Evolutionary conservation across 2,797 vertebrate species (phyloP).

Genomic region (Periophthalmus magnuspinnatus): DNA sequence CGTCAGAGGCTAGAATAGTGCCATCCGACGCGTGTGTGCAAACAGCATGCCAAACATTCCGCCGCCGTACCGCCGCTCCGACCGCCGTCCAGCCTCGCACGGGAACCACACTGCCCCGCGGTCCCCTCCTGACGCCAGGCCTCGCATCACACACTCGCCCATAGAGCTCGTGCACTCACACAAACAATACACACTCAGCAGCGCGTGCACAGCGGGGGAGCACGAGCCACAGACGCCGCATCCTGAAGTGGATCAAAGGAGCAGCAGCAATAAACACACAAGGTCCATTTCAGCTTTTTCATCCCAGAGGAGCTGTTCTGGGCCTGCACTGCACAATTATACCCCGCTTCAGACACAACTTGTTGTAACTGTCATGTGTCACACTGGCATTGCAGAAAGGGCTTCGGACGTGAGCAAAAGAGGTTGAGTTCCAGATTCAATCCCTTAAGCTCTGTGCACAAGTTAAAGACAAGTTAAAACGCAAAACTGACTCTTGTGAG

Average conservation of each 20-base stretch:
- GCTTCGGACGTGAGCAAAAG: background rate
- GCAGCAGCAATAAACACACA: conserved; percentile 66
- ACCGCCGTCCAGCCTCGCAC: conserved; percentile 72
- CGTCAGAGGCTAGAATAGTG: conserved; percentile 67
- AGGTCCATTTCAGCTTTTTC: conserved; percentile 59
- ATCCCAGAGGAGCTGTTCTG: conserved; percentile 58
- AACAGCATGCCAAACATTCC: conserved; percentile 72
- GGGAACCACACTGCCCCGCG: conserved; percentile 70
- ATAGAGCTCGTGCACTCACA: conserved; percentile 48
- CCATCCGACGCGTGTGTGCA: conserved; percentile 54
- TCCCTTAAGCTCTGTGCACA: background rate
- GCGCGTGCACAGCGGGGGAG: conserved; percentile 65
- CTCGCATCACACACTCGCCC: conserved; percentile 64
- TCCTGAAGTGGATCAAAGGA: conserved; percentile 76
- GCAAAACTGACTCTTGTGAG: too few species aligned
- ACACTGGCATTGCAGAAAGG: conserved; percentile 5
- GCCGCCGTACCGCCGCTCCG: conserved; percentile 68
- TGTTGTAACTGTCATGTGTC: conserved; percentile 53
- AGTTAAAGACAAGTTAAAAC: too few species aligned
- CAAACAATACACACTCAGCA: conserved; percentile 72
- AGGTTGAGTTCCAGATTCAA: background rate
- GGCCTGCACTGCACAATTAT: conserved; percentile 54
- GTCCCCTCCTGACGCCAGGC: conserved; percentile 72
- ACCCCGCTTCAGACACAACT: conserved; percentile 50
- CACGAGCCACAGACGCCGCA: conserved; percentile 72